Base-by-base conservation (phyloP, 2,888 invertebrate genomes). In the Eupithecia centaureata region DNA sequence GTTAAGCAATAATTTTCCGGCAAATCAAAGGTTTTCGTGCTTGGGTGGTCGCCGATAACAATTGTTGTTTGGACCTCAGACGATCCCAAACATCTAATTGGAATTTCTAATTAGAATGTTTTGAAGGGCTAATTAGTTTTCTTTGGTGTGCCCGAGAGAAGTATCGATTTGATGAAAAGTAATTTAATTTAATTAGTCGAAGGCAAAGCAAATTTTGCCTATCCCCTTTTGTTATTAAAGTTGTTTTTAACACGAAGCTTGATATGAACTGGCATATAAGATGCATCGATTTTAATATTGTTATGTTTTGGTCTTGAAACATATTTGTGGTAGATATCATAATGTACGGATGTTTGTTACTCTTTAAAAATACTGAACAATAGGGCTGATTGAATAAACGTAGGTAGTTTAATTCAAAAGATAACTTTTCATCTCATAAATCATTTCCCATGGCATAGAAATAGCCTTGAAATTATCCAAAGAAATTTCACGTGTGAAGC, bases 61-160 rank as follows among this genome's bases (percentile, higher is more conserved):
- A 91, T 90, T 83, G 89, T 90, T 89, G 86, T 85, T 87, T 82
- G 85, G 85, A 86, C 87, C 85, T 85, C 82, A 79, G 82, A 84
- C 86, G 86, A 88, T 89, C 83, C 83, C 82, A 87, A 90, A 91
- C 89, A 91, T 91, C 89, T 90, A 91, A 92, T 91, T 91, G 92
- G 92, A 92, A 92, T 92, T 90, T 90, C 84, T 89, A 91, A 92
- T 91, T 91, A 91, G 88, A 87, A 78, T 84, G 63, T 72, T 72
- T 76, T 76, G 67, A 65, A 73, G 71, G 74, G 70, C 87, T 90
- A 90, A 92, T 91, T 90, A 89, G 90, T 88, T 89, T 88, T 78
- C 79, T 76, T 70, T 60, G 62, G 72, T 70, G 84, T 86, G 77
- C 77, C 78, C 80, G 82, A 80, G 77, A 79, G 79, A 82, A 81